A percentile compares a stretch with the other conserved stretches of the same genome.
These are phyloP conservation scores for Aldrovandia affinis DNA, from an alignment of 2,797 vertebrate genomes.

Conservation along the genomic window DNA sequence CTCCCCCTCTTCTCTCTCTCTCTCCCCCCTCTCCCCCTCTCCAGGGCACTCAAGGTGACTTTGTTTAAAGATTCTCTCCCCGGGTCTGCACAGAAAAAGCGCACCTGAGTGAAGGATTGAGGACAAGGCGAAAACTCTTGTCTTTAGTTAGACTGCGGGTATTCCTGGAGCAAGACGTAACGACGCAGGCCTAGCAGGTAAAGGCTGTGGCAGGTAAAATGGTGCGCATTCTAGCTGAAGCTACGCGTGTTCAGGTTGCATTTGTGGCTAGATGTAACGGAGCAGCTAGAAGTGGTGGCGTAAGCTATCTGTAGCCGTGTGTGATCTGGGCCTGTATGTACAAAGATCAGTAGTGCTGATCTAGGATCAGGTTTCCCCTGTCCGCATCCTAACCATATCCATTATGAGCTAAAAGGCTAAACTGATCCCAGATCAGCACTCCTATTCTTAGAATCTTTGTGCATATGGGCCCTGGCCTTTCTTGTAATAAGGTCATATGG, in stretches of 20 bases:
- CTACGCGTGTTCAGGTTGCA: neutral
- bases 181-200: neutral
- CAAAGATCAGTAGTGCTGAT: too few relatives aligned
- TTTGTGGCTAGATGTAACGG: neutral
- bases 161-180: neutral
- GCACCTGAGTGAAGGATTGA: conserved; percentile 25
- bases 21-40: neutral
- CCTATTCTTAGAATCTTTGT: too few relatives aligned
- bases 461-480: too few relatives aligned
- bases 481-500: too few relatives aligned
- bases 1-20: too few relatives aligned
- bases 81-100: neutral
- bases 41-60: conserved; percentile 24
- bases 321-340: too few relatives aligned
- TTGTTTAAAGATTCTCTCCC: neutral
- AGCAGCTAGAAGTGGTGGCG: too few relatives aligned
- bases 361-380: too few relatives aligned
- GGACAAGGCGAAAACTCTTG: conserved; percentile 5
- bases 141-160: neutral
- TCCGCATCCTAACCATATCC: too few relatives aligned
- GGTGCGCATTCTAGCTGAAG: neutral
- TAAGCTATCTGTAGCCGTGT: neutral
- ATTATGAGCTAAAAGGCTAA: too few relatives aligned
- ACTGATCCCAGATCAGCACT: too few relatives aligned
- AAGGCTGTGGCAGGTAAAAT: neutral